A percentile compares a stretch with the other conserved stretches of the same genome.
phyloP scores from a whole-genome alignment of 2,888 invertebrate genomes.

The Reticulitermes lucifugus region DNA sequence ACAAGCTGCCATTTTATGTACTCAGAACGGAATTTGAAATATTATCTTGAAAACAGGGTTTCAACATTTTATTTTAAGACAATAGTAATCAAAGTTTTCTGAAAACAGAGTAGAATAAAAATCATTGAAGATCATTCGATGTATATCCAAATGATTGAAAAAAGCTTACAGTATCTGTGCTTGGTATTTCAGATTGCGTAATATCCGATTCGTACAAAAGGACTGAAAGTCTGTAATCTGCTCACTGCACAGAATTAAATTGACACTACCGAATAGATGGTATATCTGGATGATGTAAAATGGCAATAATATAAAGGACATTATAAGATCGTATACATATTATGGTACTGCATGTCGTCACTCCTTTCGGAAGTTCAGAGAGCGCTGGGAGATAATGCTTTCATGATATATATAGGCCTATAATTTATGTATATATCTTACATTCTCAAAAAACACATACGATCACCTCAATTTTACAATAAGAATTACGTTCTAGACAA shows the following conservation, averaged over 20 bases:
- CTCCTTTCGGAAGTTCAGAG: slow-evolving; percentile 5
- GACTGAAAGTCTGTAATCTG: slow-evolving; percentile 8
- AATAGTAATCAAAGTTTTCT: background rate
- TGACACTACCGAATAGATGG: slow-evolving; percentile 39
- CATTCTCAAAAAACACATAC: slow-evolving; percentile 38
- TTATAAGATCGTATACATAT: slow-evolving; percentile 50
- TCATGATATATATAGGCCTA: background rate
- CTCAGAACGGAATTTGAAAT: background rate
- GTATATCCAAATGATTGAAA: slow-evolving; percentile 13
- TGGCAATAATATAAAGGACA: slow-evolving; percentile 46
- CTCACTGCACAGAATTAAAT: slow-evolving; percentile 37
- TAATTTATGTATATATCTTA: background rate
- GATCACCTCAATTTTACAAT: slow-evolving; percentile 39
- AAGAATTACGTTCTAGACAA: slow-evolving; percentile 27
- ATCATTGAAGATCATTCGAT: slow-evolving; percentile 12
- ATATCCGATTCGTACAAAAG: slow-evolving; percentile 34
- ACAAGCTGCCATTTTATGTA: background rate
- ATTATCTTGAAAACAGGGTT: slow-evolving; percentile 7
- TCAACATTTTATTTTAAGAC: background rate
- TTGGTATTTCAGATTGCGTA: background rate
- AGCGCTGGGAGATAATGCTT: background rate
- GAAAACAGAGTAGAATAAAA: background rate
- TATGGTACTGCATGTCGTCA: slow-evolving; percentile 23
- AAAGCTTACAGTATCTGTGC: slow-evolving; percentile 16
- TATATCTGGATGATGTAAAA: slow-evolving; percentile 45